Evolutionary conservation across 2,888 invertebrate species (phyloP).

Genomic region (Chaitophorus viminalis): DNA sequence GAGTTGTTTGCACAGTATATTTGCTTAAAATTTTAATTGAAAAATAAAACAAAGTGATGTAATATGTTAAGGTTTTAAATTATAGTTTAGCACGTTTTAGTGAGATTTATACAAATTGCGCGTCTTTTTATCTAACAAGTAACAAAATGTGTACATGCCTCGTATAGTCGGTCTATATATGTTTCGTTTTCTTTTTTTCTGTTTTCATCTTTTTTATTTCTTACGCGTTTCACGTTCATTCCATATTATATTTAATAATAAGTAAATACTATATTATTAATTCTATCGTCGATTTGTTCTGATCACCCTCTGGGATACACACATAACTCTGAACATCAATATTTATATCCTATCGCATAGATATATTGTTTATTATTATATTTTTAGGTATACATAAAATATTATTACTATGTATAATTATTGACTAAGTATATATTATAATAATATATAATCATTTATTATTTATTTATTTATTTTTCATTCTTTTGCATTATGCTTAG

Average conservation of each 20-base stretch:
- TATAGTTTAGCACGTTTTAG: slow-evolving; percentile 50
- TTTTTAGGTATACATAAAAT: too few species aligned
- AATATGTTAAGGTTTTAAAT: slow-evolving; percentile 53
- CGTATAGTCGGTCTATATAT: slow-evolving; percentile 20
- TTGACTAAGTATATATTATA: neutral
- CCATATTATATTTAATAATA: neutral
- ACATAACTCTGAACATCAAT: neutral
- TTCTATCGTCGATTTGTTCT: slow-evolving; percentile 1
- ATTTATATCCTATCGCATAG: too few species aligned
- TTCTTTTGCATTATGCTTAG: neutral
- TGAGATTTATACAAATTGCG: slow-evolving; percentile 51
- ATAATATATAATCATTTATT: neutral
- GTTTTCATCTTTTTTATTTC: neutral
- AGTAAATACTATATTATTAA: neutral
- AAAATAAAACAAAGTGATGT: slow-evolving; percentile 53
- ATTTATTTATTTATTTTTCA: slow-evolving; percentile 26
- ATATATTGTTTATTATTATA: too few species aligned
- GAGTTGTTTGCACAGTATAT: slow-evolving; percentile 55
- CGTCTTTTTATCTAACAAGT: slow-evolving; percentile 4
- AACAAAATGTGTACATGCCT: slow-evolving; percentile 44
- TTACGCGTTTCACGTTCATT: neutral
- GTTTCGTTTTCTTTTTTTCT: slow-evolving; percentile 18
- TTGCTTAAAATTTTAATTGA: slow-evolving; percentile 40
- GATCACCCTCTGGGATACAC: neutral
- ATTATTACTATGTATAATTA: too few species aligned